Percentiles rank a stretch among this genome's conserved stretches.
Evolutionary conservation across 2,888 invertebrate genomes (phyloP).

Genomic region (Mesorhabditis spiculigera): DNA sequence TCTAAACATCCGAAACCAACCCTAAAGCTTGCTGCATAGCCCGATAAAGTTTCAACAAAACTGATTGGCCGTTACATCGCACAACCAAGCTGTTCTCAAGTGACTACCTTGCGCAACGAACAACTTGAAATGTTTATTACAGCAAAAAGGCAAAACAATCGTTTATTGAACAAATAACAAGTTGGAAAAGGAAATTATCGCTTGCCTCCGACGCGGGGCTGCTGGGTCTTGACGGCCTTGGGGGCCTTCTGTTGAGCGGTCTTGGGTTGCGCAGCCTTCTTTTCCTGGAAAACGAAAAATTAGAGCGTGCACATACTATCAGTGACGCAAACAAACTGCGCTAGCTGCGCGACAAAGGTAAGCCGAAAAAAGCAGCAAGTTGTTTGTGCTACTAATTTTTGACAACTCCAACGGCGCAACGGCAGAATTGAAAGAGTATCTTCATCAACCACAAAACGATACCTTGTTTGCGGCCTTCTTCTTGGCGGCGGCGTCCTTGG

Average conservation of each 20-base stretch:
- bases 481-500: conserved; percentile 56
- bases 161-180: conserved; percentile 7
- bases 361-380: too few species aligned
- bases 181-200: conserved; percentile 70
- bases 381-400: too few species aligned
- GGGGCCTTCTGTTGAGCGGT: conserved; percentile 76
- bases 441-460: conserved; percentile 10
- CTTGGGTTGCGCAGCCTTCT: conserved; percentile 66
- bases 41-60: too few species aligned
- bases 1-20: too few species aligned
- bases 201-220: conserved; percentile 94
- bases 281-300: conserved; percentile 58
- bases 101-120: background rate
- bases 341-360: too few species aligned
- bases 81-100: too few species aligned
- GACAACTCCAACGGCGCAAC: background rate
- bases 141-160: conserved; percentile 10
- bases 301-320: too few species aligned
- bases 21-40: too few species aligned
- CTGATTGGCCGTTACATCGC: too few species aligned
- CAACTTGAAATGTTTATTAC: background rate
- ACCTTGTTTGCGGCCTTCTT: conserved; percentile 46
- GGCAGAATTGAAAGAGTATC: background rate
- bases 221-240: conserved; percentile 81
- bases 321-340: too few species aligned